Evolutionary conservation across 1,140 invertebrate species (phyloP).

Genomic region (Daktulosphaira vitifoliae): DNA sequence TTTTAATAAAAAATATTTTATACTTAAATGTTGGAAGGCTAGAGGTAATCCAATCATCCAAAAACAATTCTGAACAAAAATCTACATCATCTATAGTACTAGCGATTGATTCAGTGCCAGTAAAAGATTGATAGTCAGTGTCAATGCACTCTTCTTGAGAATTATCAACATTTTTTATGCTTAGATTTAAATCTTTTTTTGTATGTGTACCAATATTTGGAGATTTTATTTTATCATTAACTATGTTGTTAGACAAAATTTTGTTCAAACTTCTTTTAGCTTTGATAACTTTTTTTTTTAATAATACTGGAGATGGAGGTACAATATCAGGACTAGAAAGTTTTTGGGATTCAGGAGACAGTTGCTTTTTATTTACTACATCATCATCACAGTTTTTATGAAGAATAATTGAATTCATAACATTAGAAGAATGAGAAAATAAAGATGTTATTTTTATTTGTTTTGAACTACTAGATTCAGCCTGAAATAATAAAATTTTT

Average conservation of each 20-base stretch:
- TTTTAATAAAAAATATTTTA: background rate
- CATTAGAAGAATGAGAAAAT: no score
- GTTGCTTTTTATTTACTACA: no score
- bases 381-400: no score
- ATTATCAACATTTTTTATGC: background rate
- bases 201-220: background rate
- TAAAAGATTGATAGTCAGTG: background rate
- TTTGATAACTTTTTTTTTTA: background rate
- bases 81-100: conserved; percentile 8
- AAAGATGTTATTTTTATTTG: conserved; percentile 21
- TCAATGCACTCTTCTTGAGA: background rate
- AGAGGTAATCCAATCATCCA: conserved; percentile 3
- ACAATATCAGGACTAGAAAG: conserved; percentile 25
- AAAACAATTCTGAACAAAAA: conserved; percentile 1
- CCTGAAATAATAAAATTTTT: background rate
- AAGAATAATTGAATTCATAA: no score
- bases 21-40: background rate
- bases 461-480: background rate
- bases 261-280: conserved; percentile 4
- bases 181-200: background rate
- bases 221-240: background rate
- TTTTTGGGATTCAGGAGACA: no score
- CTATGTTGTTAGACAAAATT: background rate
- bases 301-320: background rate
- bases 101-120: background rate